Conservation (phyloP, 1,140 invertebrate species). For the Drosophila pseudoananassae region DNA sequence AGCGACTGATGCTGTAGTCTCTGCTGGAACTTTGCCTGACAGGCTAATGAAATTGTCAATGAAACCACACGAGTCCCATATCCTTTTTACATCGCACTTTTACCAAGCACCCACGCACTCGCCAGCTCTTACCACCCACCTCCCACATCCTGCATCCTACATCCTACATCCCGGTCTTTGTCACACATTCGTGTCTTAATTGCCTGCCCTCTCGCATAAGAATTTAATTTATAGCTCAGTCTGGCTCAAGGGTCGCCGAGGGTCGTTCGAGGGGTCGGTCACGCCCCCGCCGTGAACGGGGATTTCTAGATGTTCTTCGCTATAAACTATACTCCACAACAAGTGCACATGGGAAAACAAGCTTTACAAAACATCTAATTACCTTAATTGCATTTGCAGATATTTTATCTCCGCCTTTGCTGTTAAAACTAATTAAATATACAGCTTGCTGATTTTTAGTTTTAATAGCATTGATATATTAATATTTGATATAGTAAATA, state of each 20-base stretch:
- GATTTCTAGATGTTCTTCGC: constrained; percentile 26
- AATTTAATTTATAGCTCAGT: constrained; percentile 76
- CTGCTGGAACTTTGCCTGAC: constrained; percentile 35
- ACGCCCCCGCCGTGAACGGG: constrained; percentile 34
- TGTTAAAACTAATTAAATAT: background rate
- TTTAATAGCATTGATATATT: background rate
- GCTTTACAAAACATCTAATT: background rate
- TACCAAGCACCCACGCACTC: background rate
- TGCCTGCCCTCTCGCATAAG: constrained; percentile 53
- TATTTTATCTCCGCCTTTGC: background rate
- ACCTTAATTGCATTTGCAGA: background rate
- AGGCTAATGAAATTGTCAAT: constrained; percentile 75
- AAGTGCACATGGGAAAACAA: constrained; percentile 23
- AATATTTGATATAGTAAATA: no score
- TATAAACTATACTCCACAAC: constrained; percentile 49
- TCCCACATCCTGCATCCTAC: background rate
- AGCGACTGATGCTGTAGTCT: constrained; percentile 31
- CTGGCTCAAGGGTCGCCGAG: constrained; percentile 42
- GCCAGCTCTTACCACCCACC: background rate
- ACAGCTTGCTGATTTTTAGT: background rate
- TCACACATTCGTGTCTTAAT: constrained; percentile 59
- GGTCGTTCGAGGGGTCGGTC: constrained; percentile 1
- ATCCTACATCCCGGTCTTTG: constrained; percentile 6
- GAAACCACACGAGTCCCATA: constrained; percentile 46
- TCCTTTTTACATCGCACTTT: background rate